These are phyloP conservation scores for Probaryconus sp. DNA, from an alignment of 1,140 invertebrate species.

Conservation along the genomic window DNA sequence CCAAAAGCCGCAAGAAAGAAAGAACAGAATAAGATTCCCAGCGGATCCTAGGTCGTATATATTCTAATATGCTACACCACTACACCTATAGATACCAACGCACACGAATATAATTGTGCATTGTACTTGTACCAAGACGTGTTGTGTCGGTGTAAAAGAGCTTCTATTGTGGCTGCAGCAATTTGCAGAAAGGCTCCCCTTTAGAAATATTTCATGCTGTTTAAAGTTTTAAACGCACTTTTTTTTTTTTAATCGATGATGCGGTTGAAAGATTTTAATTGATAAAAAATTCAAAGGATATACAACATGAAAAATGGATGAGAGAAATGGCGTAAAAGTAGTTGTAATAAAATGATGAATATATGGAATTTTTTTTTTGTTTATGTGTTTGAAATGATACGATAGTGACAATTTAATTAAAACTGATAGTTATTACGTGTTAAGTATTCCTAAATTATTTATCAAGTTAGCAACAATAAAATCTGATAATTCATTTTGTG, in stretches of 20 bases:
- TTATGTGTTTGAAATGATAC: too few relatives aligned
- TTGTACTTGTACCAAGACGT: constrained; percentile 41
- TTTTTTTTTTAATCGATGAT: constrained; percentile 47
- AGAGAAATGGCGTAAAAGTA: too few relatives aligned
- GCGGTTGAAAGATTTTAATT: too few relatives aligned
- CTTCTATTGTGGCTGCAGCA: constrained; percentile 43
- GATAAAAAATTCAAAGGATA: too few relatives aligned
- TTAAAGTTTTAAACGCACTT: constrained; percentile 42
- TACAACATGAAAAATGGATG: too few relatives aligned
- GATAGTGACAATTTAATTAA: too few relatives aligned
- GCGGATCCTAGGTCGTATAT: constrained; percentile 45
- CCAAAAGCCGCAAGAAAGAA: constrained; percentile 48
- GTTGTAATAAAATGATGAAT: too few relatives aligned
- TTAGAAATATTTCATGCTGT: constrained; percentile 49
- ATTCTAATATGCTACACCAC: constrained; percentile 45
- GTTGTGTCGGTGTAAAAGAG: constrained; percentile 35
- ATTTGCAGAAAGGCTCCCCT: constrained; percentile 48
- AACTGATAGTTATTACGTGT: too few relatives aligned
- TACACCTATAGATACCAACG: not conserved
- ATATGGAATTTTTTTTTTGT: too few relatives aligned
- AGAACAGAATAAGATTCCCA: constrained; percentile 43
- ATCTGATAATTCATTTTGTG: too few relatives aligned
- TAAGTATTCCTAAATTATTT: too few relatives aligned
- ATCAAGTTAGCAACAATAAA: too few relatives aligned
- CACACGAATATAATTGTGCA: constrained; percentile 25